These are phyloP conservation scores for Aricia artaxerxes DNA, from an alignment of 2,888 invertebrate genomes.

Conservation along the genomic window DNA sequence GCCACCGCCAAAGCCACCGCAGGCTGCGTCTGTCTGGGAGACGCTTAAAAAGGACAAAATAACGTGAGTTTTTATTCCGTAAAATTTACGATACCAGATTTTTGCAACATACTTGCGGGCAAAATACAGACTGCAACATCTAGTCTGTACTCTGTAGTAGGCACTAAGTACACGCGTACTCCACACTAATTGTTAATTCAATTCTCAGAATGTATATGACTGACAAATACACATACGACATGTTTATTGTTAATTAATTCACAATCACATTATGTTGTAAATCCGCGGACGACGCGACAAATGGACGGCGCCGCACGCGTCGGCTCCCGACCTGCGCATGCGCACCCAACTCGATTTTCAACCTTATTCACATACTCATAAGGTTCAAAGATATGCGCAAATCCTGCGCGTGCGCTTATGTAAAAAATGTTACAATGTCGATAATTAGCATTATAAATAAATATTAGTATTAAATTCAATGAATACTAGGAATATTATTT, in stretches of 20 bases:
- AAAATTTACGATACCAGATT: no score
- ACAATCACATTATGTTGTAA: conserved; percentile 23
- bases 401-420: conserved; percentile 3
- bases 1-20: no score
- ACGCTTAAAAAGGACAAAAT: no score
- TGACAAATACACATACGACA: conserved; percentile 13
- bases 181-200: background rate
- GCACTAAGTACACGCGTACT: background rate
- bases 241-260: conserved; percentile 19
- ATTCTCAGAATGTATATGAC: conserved; percentile 7
- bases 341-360: background rate
- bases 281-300: conserved; percentile 24
- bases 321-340: background rate
- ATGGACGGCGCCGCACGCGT: conserved; percentile 27
- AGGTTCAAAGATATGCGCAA: background rate
- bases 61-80: no score
- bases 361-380: background rate
- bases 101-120: no score
- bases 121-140: no score
- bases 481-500: background rate
- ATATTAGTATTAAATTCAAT: conserved; percentile 6
- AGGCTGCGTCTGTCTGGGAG: no score
- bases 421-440: conserved; percentile 21
- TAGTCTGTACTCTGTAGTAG: background rate
- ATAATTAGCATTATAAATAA: conserved; percentile 12